Conservation (phyloP, 2,113 vertebrate genomes). For the Leucosticte australis region DNA sequence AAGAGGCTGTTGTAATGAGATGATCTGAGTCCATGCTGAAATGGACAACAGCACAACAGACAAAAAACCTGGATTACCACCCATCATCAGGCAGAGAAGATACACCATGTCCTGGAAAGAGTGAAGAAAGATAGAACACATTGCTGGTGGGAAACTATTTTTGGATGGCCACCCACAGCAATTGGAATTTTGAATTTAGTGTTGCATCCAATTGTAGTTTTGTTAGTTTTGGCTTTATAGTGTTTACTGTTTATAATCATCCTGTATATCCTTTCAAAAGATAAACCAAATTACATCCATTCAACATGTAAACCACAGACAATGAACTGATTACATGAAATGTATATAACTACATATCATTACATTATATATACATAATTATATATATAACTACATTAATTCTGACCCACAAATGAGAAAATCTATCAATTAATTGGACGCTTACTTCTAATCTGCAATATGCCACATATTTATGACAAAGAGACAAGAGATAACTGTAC, state of each 20-base stretch:
- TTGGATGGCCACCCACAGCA: background rate
- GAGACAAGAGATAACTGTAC: background rate
- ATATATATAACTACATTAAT: background rate
- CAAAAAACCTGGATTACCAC: background rate
- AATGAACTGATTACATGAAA: background rate
- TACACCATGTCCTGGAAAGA: background rate
- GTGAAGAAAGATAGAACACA: background rate
- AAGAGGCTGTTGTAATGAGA: background rate
- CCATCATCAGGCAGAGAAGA: background rate
- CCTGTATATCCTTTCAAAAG: background rate
- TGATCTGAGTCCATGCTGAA: background rate
- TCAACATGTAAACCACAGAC: background rate
- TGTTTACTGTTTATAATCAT: no score
- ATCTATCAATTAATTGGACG: background rate
- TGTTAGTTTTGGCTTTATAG: background rate
- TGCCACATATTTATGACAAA: background rate
- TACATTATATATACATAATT: no score
- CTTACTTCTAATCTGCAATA: background rate
- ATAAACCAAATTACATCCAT: background rate
- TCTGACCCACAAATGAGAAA: background rate
- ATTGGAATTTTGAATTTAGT: background rate
- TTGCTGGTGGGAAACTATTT: background rate
- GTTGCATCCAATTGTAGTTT: background rate
- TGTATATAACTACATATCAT: background rate
- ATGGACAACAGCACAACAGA: rapidly evolving